Evolutionary conservation across 2,888 invertebrate species (phyloP).

Genomic region (Polydrusus cervinus): DNA sequence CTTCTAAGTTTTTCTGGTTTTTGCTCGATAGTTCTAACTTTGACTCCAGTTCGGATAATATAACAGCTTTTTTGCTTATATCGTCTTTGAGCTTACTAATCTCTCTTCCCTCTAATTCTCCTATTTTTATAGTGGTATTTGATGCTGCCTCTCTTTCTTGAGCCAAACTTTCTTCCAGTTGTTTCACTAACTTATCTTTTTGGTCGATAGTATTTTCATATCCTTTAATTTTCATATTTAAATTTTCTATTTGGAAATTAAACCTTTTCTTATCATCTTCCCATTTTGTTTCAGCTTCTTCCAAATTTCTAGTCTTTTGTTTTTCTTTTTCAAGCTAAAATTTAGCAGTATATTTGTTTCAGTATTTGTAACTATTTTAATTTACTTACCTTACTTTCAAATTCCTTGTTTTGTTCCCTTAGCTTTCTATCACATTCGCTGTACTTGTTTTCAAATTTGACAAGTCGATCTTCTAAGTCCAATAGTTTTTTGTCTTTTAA

Average conservation of each 20-base stretch:
- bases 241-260: constrained; percentile 72
- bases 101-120: constrained; percentile 62
- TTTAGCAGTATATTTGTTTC: background rate
- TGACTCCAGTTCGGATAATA: constrained; percentile 64
- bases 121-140: constrained; percentile 64
- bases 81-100: constrained; percentile 66
- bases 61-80: constrained; percentile 62
- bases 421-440: constrained; percentile 76
- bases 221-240: constrained; percentile 76
- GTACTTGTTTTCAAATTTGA: constrained; percentile 79
- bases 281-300: constrained; percentile 72
- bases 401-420: constrained; percentile 75
- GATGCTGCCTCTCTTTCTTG: constrained; percentile 71
- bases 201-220: constrained; percentile 76
- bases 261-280: constrained; percentile 73
- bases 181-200: constrained; percentile 77
- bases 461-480: constrained; percentile 80
- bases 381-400: constrained; percentile 76
- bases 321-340: constrained; percentile 66
- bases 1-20: constrained; percentile 65
- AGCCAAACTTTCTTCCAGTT: constrained; percentile 74
- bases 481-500: constrained; percentile 77
- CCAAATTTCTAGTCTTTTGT: constrained; percentile 63
- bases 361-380: background rate
- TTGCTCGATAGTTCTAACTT: constrained; percentile 66